Conservation (phyloP, 2,888 invertebrate genomes). For the Phragmatobia fuliginosa region DNA sequence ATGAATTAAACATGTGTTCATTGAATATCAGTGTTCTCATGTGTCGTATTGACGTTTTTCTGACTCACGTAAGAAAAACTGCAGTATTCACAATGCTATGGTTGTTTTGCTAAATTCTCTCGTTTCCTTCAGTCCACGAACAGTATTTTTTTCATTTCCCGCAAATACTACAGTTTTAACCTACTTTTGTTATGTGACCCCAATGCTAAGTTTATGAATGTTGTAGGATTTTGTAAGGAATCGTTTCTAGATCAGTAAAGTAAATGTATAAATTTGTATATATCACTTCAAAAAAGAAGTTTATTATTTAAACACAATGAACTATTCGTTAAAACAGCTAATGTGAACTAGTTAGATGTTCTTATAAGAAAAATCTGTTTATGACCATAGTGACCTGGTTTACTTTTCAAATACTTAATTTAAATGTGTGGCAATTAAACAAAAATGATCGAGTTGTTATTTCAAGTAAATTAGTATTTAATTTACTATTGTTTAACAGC, state of each 20-base stretch:
- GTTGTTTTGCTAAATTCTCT: constrained; percentile 59
- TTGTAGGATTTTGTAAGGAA: constrained; percentile 7
- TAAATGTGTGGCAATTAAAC: background rate
- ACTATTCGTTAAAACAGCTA: no score
- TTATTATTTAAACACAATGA: background rate
- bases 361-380: background rate
- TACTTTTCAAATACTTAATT: background rate
- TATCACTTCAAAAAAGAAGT: no score
- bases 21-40: background rate
- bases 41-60: constrained; percentile 25
- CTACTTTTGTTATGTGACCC: constrained; percentile 60
- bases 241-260: background rate
- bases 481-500: background rate
- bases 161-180: constrained; percentile 63
- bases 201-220: constrained; percentile 18
- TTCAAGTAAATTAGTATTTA: background rate
- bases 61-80: constrained; percentile 36
- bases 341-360: background rate
- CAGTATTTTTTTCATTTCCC: constrained; percentile 59
- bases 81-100: constrained; percentile 64
- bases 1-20: background rate
- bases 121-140: constrained; percentile 47
- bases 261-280: background rate
- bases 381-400: no score
- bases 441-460: no score